A percentile compares a stretch with the other conserved stretches of the same genome.
Evolutionary conservation across 2,888 invertebrate genomes (phyloP).

Genomic region (Cheilosia vernalis): DNA sequence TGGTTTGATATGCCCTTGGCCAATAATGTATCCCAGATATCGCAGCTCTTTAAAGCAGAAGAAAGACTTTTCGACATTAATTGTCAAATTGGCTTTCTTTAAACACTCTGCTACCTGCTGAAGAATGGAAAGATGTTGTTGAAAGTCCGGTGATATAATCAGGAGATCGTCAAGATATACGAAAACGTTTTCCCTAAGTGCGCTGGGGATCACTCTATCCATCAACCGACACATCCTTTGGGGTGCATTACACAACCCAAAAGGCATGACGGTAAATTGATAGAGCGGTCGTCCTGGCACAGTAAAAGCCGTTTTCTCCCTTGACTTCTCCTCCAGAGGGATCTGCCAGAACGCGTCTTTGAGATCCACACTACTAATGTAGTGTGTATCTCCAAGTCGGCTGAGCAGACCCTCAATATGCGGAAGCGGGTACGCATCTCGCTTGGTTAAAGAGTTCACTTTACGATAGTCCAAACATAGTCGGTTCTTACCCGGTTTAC

Average conservation of each 20-base stretch:
- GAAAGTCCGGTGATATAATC: background rate
- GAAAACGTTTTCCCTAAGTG: background rate
- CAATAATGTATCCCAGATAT: background rate
- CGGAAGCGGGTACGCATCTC: background rate
- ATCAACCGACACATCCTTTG: constrained; percentile 1
- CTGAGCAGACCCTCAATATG: constrained; percentile 11
- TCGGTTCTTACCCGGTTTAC: background rate
- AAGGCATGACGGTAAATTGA: background rate
- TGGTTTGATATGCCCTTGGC: background rate
- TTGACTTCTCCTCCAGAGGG: background rate
- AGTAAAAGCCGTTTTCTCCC: background rate
- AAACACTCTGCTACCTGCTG: background rate
- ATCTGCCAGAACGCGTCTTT: background rate
- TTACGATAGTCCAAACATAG: background rate
- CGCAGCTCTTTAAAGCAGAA: background rate
- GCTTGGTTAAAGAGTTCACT: background rate
- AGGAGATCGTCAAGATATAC: background rate
- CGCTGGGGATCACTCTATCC: background rate
- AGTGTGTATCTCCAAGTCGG: background rate
- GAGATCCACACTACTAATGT: constrained; percentile 3
- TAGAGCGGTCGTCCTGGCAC: background rate
- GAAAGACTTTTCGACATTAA: background rate
- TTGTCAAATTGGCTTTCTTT: background rate
- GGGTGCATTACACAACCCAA: background rate
- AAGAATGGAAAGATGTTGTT: background rate